Evolutionary conservation across 2,888 invertebrate genomes (phyloP), one percentile per base, ranked within the genome.

Genomic region (Aelia acuminata): DNA sequence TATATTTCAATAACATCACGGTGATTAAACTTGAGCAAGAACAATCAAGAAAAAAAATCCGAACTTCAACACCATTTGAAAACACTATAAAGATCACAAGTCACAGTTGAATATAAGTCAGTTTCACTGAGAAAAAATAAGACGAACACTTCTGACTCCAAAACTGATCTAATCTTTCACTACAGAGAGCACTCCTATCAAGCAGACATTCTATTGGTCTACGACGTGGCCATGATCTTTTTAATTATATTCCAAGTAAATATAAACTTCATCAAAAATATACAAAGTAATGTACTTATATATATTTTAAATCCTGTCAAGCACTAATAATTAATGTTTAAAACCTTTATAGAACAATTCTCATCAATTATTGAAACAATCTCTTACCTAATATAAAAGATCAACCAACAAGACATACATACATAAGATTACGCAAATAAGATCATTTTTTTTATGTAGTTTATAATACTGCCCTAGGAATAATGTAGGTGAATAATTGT

Each of bases 1-100:
- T 89, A 85, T 90, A 90, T 84, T 90, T 90, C 88, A 90, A 90
- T 89, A 90, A 90, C 90, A 90, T 90, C 47, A 87, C 75, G 53
- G 26, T 31, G n/a, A 1, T 70, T 63, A 63, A 87, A 43, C 35
- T 63, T 35, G 11, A 13, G 31, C 48, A 49, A 48, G 13, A 35
- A 75, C 22, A n/a, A 26, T 31, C 15, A 47, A 87, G 22, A 31
- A n/a, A 53, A n/a, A 11, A 35, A 70, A 47, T 22, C 31, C 35
- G 35, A 85, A 85, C 57, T 57, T 57, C 43, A 31, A 70, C 63
- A 85, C 53, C 53, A 50, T 85, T 53, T 53, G 49, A 85, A 22
- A 50, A 53, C 50, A 85, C 35, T 22, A 85, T 20, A 22, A 57
- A 57, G 18, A 85, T 2, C 0, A 35, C 35, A 53, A 39, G 43